Evolutionary conservation across 2,888 invertebrate genomes (phyloP), one percentile per base, ranked within the genome.

Genomic region (Lottia gigantea): DNA sequence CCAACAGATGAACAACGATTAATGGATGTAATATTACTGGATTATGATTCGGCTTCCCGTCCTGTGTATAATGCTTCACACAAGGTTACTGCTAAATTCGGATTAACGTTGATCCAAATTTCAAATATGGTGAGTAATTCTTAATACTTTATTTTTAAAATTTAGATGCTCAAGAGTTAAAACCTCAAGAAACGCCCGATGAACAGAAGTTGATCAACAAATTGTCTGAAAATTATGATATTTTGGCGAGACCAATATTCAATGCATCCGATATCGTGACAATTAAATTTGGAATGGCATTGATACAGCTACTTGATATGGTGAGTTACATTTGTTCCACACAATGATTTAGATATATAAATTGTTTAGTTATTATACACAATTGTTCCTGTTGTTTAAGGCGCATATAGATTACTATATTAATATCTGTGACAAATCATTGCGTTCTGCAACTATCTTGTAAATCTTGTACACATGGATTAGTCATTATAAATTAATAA

Each of bases 21-120:
- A 12, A 76, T 88, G 73, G 78, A 82, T 46, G 74, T 74, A 46
- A 67, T 88, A 31, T 76, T 88, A 45, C 66, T 76, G 15, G 80
- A 85, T 45, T 88, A 88, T 70, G 87, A 87, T 72, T 82, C 86
- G 14, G 86, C 86, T 0, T 80, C 87, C 0, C 71, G 88, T 46
- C 88, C 88, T 0, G 88, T 88, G 1, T 87, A 82, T 74, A 88
- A 88, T 73, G 87, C 88, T 15, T 86, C 87, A 0, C 77, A 85
- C 64, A 83, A 75, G 0, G 86, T 88, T 45, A 81, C 81, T 1
- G 86, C 87, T 45, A 84, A 85, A 72, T 88, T 88, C 76, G 88
- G 88, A 47, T 79, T 88, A 40, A 86, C 88, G 0, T 76, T 88
- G n/a, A 85, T 85, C 11, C 88, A 87, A 74, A 83, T 88, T 47